phyloP scores from a whole-genome alignment of 2,797 vertebrate genomes.

The Salmo trutta region DNA sequence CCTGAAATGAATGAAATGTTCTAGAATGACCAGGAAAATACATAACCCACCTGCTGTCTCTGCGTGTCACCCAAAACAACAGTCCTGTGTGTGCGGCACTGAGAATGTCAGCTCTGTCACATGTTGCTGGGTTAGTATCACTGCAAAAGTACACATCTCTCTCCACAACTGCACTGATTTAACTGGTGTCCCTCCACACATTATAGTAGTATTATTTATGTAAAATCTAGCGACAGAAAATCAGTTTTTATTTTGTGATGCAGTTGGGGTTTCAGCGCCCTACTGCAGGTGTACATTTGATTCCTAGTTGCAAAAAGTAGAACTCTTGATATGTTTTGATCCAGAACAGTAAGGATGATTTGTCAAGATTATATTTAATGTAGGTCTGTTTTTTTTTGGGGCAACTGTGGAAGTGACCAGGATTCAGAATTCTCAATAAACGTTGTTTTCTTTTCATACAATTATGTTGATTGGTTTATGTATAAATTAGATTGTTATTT shows the following conservation, averaged over 20 bases:
- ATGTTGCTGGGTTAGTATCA: constrained; percentile 8
- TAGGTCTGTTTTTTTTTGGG: constrained; percentile 62
- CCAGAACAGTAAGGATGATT: constrained; percentile 58
- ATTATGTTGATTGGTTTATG: constrained; percentile 6
- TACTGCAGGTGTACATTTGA: constrained; percentile 13
- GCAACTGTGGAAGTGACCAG: constrained; percentile 68
- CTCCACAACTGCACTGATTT: constrained; percentile 52
- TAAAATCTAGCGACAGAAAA: constrained; percentile 47
- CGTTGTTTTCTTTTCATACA: constrained; percentile 76
- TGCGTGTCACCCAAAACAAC: constrained; percentile 23
- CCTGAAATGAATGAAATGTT: constrained; percentile 20
- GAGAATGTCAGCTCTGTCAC: constrained; percentile 25
- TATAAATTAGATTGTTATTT: no score
- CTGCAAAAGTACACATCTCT: constrained; percentile 26
- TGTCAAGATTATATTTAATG: constrained; percentile 64
- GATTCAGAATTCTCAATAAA: constrained; percentile 82
- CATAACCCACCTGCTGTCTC: constrained; percentile 37
- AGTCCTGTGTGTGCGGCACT: constrained; percentile 30
- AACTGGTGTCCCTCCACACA: constrained; percentile 46
- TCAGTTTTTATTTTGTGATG: constrained; percentile 39
- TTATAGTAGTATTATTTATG: constrained; percentile 58
- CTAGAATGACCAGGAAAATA: constrained; percentile 45
- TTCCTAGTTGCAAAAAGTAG: constrained; percentile 42
- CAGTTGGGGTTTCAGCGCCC: constrained; percentile 13
- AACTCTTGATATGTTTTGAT: constrained; percentile 38